Base-by-base conservation (phyloP, 2,113 vertebrate species). In the Stigmatopora argus region DNA sequence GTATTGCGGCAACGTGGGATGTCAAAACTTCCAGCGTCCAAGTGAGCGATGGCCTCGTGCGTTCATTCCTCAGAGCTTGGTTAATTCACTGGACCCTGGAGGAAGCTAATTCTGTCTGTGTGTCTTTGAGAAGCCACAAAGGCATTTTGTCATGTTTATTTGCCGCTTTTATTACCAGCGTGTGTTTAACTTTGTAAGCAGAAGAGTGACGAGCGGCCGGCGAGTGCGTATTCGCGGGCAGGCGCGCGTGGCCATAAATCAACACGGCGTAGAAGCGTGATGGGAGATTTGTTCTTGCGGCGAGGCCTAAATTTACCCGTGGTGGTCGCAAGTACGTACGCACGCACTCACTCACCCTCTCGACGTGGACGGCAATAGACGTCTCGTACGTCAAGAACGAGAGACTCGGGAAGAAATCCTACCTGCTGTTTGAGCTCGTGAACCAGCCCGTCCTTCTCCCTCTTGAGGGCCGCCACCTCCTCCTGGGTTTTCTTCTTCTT, bases 381-480 rank as follows among this genome's bases (percentile, higher is more conserved):
- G 46, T 15, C 13, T 17, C 46, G 14, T 17, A 17, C 4, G 14
- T 19, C 21, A 6, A 9, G 0, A 18, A 17, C 3, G 7, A 11
- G 34, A 38, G 11, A 34, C 10, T 6, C 4, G 12, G 11, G 58
- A n/a, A 18, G 34, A 35, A 9, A 53, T 61, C 71, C 10, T 74
- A 98, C 96, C 96, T 98, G 97, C 78, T 98, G 97, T 72, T 98
- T 98, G 64, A 99, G 94, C 83, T 98, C 95, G 48, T 98, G 96
- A 26, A 99, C 96, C 64, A 99, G 88, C 38, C 94, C 88, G 46
- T 99, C 97, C 3, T 98, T 99, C 83, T 99, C 96, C 59, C 97
- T 86, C 82, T 98, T 98, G 55, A 99, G 89, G 0, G 93, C 90
- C 38, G 96, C 91, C 74, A 99, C 95, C 83, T 99, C 97, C 44